Conservation (phyloP, 2,797 vertebrate genomes). For the Labeo calbasu region DNA sequence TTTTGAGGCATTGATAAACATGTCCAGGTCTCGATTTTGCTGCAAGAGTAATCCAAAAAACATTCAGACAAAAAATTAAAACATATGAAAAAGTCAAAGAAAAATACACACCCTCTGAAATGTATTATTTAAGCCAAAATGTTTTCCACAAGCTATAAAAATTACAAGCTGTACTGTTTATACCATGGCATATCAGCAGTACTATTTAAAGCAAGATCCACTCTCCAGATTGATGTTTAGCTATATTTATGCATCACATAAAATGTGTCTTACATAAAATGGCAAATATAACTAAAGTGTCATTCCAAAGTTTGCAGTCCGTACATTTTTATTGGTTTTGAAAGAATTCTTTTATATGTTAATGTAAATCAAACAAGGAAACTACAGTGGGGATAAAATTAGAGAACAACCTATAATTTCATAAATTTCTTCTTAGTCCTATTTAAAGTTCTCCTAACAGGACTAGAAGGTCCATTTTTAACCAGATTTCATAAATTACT, state of each 20-base stretch:
- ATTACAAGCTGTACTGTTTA: background rate
- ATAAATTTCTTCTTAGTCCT: too few species aligned
- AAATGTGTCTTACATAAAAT: background rate
- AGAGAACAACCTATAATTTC: too few species aligned
- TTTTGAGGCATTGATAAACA: conserved; percentile 99
- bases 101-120: background rate
- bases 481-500: too few species aligned
- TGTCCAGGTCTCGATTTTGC: conserved; percentile 97
- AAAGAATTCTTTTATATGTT: too few species aligned
- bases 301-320: too few species aligned
- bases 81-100: background rate
- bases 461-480: too few species aligned
- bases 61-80: too few species aligned
- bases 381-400: too few species aligned
- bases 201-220: background rate
- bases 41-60: conserved; percentile 60
- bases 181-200: background rate
- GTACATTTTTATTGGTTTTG: too few species aligned
- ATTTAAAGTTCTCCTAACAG: too few species aligned
- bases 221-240: background rate
- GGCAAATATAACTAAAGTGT: too few species aligned
- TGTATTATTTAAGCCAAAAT: background rate
- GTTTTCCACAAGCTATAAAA: background rate
- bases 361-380: too few species aligned
- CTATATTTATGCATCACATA: background rate